These are phyloP conservation scores for Apis laboriosa DNA, from an alignment of 1,140 invertebrate genomes.

Conservation along the genomic window DNA sequence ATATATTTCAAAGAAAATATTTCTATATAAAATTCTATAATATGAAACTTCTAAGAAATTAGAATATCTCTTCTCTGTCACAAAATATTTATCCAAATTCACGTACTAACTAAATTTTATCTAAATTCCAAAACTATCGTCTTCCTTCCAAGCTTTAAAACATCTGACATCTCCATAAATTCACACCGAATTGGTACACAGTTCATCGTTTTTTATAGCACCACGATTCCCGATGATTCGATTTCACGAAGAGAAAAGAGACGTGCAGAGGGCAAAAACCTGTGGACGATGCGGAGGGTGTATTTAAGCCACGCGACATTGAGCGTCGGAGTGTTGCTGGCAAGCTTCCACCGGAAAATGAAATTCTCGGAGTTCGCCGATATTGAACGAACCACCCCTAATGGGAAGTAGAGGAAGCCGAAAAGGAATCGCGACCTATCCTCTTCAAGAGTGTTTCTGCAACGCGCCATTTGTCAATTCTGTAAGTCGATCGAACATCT, in stretches of 20 bases:
- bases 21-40: too few species aligned
- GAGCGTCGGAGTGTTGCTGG: slow-evolving; percentile 28
- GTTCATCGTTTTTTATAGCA: neutral
- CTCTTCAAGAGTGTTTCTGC: neutral
- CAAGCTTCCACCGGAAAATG: slow-evolving; percentile 57
- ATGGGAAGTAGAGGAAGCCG: slow-evolving; percentile 1
- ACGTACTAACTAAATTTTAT: too few species aligned
- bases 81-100: too few species aligned
- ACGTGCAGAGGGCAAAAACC: neutral
- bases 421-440: neutral
- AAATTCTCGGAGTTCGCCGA: slow-evolving; percentile 48
- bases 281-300: slow-evolving; percentile 22
- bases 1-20: too few species aligned
- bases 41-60: too few species aligned
- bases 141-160: too few species aligned
- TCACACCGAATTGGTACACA: neutral
- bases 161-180: too few species aligned
- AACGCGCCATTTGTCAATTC: neutral
- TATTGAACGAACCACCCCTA: slow-evolving; percentile 22
- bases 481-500: neutral
- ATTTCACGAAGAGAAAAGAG: slow-evolving; percentile 25
- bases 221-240: neutral
- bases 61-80: too few species aligned
- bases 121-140: too few species aligned
- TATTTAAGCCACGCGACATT: slow-evolving; percentile 48